These are phyloP conservation scores for Procambarus virginalis DNA, from an alignment of 1,140 invertebrate genomes.

Conservation along the genomic window DNA sequence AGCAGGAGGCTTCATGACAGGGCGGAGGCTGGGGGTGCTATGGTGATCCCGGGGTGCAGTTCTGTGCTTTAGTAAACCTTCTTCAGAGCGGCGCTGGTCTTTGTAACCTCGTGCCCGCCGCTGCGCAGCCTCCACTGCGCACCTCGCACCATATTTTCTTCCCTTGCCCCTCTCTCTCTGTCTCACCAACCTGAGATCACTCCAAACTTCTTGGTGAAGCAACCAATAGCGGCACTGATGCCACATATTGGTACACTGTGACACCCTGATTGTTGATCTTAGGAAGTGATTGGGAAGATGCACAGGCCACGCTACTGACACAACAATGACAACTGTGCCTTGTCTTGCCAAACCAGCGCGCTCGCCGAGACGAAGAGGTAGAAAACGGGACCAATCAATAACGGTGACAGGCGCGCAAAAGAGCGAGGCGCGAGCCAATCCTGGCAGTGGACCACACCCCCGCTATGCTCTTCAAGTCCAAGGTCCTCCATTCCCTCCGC, in stretches of 20 bases:
- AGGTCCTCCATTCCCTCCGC: not conserved
- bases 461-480: not conserved
- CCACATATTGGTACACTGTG: not conserved
- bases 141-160: constrained; percentile 1
- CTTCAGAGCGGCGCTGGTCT: constrained; percentile 9
- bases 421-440: constrained; percentile 16
- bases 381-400: not conserved
- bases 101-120: constrained; percentile 11
- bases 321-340: not conserved
- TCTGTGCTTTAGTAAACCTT: constrained; percentile 43
- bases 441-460: not conserved
- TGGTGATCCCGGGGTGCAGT: constrained; percentile 20
- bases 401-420: not conserved
- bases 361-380: not conserved
- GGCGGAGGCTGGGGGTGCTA: not conserved
- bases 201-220: not conserved
- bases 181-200: not conserved
- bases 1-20: constrained; percentile 39
- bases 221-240: not conserved
- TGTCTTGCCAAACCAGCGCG: not conserved
- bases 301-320: not conserved
- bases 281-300: not conserved
- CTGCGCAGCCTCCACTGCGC: not conserved
- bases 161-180: not conserved
- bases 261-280: not conserved